Evolutionary conservation across 2,888 invertebrate species (phyloP), one percentile per base, ranked within the genome.

Genomic region (Asteroscopus sphinx): DNA sequence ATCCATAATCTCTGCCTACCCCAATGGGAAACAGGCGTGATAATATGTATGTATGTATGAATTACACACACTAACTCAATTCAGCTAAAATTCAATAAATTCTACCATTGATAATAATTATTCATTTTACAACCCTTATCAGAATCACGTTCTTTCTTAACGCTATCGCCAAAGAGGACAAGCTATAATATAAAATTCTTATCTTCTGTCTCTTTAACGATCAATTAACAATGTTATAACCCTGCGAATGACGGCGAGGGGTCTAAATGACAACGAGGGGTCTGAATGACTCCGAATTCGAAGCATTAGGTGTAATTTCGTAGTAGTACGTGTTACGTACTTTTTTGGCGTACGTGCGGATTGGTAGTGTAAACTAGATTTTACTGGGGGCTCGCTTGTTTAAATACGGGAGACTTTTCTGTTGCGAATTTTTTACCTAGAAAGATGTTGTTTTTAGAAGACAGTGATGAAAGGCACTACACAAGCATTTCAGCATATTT

Each of bases 221-320:
- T 77, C 77, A 77, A 74, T 77, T 76, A 77, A 71, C 61, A 40
- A 77, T 64, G 75, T 68, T 65, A 74, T 72, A 75, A 72, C 75
- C 75, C 61, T 64, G 41, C 73, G 67, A 72, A 71, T 66, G 76
- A 15, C 12, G 26, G 12, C 36, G 36, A 26, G 40, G 47, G 67
- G 67, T 66, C 67, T 32, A 28, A 57, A 26, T 52, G 60, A 15
- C 12, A 13, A 28, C 36, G 36, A 26, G 40, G 47, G 67, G 67
- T 66, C 67, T 32, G 30, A 57, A 26, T 52, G 60, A 52, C 49
- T 76, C 76, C 60, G 49, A 60, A 64, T 76, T 57, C 51, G 56
- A 58, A 56, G 67, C 62, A 58, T 71, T 71, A 71, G 56, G 42
- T 59, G 53, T 67, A 61, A 75, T 75, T 70, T 73, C 40, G 33